Conservation (phyloP, 1,140 invertebrate genomes). For the Sweltsa coloradensis region DNA sequence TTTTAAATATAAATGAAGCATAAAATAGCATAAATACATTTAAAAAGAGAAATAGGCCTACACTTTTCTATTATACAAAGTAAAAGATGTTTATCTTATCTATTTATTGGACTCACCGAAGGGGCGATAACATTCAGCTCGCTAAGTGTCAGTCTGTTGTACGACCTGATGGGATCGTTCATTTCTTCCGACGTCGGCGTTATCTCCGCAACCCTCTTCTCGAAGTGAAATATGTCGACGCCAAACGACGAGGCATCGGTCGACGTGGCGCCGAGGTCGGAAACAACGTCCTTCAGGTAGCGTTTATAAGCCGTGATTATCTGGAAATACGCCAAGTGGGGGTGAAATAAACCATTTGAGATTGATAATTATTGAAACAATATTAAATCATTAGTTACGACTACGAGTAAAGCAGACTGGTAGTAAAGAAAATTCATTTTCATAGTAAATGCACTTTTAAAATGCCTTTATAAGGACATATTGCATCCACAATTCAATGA, state of each 20-base stretch:
- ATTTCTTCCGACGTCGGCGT: constrained; percentile 27
- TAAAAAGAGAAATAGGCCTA: constrained; percentile 8
- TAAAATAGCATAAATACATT: too few relatives aligned
- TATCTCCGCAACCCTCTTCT: constrained; percentile 44
- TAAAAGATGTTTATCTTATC: constrained; percentile 6
- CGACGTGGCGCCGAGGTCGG: constrained; percentile 35
- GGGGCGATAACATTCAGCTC: constrained; percentile 31
- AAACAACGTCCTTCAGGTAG: constrained; percentile 40
- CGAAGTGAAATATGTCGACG: constrained; percentile 43
- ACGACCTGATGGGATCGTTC: constrained; percentile 27
- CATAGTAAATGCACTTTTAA: too few relatives aligned
- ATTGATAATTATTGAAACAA: too few relatives aligned
- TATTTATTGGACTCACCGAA: constrained; percentile 27
- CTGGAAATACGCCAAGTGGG: constrained; percentile 20
- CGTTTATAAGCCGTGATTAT: constrained; percentile 38
- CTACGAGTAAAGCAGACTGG: too few relatives aligned
- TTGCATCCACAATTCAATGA: too few relatives aligned
- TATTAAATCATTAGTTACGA: too few relatives aligned
- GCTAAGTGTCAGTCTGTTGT: constrained; percentile 28
- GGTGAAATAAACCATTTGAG: too few relatives aligned
- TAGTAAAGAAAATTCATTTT: too few relatives aligned
- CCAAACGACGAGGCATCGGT: constrained; percentile 37
- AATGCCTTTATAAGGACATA: too few relatives aligned
- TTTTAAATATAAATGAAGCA: too few relatives aligned
- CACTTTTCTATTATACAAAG: constrained; percentile 9